Evolutionary conservation across 1,140 invertebrate genomes (phyloP).

Genomic region (Hetaerina americana): DNA sequence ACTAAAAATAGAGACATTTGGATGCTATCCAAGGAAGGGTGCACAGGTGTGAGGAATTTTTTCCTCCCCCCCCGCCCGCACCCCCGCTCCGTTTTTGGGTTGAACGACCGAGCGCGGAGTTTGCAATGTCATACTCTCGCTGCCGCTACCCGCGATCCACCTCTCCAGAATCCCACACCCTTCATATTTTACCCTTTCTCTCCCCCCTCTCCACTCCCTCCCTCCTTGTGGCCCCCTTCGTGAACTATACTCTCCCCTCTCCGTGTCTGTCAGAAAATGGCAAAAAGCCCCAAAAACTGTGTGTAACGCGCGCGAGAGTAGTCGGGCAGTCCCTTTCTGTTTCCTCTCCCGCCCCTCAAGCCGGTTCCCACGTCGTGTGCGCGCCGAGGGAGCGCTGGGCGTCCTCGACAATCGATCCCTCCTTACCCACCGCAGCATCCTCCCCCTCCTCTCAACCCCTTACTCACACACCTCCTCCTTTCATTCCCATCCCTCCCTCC

Average conservation of each 20-base stretch:
- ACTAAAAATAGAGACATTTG: neutral
- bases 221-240: neutral
- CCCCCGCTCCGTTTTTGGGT: no score
- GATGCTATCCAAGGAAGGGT: neutral
- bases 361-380: no score
- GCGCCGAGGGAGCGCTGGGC: neutral
- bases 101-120: neutral
- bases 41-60: neutral
- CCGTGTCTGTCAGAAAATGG: no score
- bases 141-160: no score
- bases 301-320: no score
- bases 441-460: neutral
- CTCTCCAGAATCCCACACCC: no score
- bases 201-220: neutral
- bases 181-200: no score
- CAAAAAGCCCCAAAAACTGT: no score
- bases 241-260: neutral
- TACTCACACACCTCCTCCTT: neutral
- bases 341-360: no score
- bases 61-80: no score
- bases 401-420: neutral
- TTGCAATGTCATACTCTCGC: neutral
- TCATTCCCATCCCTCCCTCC: neutral
- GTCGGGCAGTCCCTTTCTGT: no score
- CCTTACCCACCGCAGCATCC: neutral